phyloP scores from a whole-genome alignment of 2,113 vertebrate genomes.

The Murina feae region DNA sequence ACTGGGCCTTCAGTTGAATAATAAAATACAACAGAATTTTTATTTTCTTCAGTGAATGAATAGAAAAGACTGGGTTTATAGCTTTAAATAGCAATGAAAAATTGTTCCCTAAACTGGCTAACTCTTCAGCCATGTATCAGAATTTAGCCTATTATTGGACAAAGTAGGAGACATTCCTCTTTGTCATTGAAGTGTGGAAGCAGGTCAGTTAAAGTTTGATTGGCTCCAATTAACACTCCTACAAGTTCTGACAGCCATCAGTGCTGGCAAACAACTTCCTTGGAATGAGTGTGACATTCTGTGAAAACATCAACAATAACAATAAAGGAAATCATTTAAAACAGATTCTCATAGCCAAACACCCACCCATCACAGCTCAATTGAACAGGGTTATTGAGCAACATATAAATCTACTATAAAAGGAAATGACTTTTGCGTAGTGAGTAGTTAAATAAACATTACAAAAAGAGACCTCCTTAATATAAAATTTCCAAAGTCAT shows the following conservation, averaged over 20 bases:
- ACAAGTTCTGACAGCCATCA: constrained; percentile 45
- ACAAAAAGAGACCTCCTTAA: not conserved
- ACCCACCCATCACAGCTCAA: not conserved
- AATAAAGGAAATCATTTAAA: constrained; percentile 54
- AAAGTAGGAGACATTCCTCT: constrained; percentile 54
- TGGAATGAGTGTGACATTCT: constrained; percentile 23
- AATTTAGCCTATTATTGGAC: not conserved
- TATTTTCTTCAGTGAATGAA: not conserved
- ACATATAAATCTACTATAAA: constrained; percentile 29
- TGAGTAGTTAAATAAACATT: not conserved
- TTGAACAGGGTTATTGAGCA: not conserved
- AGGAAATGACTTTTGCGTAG: constrained; percentile 34
- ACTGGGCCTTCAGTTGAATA: not conserved
- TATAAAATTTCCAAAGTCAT: constrained; percentile 37
- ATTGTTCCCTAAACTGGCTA: not conserved
- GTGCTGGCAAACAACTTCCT: constrained; percentile 20
- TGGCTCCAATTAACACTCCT: constrained; percentile 46
- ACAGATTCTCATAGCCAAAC: constrained; percentile 33
- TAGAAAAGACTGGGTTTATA: not conserved
- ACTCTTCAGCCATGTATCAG: not conserved
- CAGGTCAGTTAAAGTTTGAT: constrained; percentile 55
- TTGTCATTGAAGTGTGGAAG: constrained; percentile 49
- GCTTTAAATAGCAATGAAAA: constrained; percentile 10
- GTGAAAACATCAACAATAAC: constrained; percentile 48
- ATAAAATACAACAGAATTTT: not conserved